These are phyloP conservation scores for Ichneumoninae sp. DNA, from an alignment of 2,888 invertebrate species.

Conservation along the genomic window DNA sequence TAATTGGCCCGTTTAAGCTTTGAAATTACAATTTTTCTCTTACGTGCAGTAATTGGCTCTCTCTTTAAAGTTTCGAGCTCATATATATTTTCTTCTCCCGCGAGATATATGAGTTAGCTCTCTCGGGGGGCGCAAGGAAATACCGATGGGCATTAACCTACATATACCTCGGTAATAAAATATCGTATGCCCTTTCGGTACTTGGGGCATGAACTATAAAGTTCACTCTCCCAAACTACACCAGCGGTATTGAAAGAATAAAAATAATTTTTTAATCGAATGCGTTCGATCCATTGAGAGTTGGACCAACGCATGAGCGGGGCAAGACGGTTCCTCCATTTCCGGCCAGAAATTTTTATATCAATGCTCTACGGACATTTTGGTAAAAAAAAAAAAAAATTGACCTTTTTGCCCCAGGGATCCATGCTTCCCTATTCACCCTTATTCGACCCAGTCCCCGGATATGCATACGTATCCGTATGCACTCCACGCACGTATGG, in stretches of 20 bases:
- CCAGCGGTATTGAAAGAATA: not conserved
- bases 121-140: not conserved
- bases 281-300: not conserved
- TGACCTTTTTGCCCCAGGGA: not conserved
- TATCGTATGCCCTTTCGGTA: not conserved
- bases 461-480: no score
- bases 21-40: constrained; percentile 4
- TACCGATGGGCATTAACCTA: not conserved
- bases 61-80: not conserved
- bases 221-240: not conserved
- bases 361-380: not conserved
- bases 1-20: constrained; percentile 13
- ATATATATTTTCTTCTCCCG: not conserved
- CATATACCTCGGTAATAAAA: not conserved
- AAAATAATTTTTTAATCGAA: not conserved
- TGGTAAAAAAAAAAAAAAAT: not conserved
- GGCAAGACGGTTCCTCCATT: not conserved
- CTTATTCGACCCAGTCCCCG: not conserved
- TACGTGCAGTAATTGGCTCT: not conserved
- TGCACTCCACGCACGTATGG: no score
- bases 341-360: not conserved
- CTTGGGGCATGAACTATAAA: not conserved
- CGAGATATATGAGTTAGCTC: not conserved
- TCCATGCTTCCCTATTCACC: not conserved
- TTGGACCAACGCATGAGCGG: not conserved